Conservation (phyloP, 2,888 invertebrate species). For the Brachylomia viminalis region DNA sequence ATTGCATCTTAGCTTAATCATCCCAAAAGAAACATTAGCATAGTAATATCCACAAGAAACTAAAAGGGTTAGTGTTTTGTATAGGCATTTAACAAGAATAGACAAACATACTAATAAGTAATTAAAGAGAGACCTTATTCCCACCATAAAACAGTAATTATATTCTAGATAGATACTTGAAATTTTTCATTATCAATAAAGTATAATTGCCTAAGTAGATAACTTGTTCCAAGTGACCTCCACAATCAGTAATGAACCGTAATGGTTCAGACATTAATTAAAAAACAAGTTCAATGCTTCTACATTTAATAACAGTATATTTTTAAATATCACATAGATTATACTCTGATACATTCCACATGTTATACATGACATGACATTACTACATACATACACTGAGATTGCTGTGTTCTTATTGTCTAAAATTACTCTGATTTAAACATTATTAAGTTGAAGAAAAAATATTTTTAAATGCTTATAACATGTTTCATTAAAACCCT, state of each 20-base stretch:
- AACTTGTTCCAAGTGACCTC: constrained; percentile 63
- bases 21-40: background rate
- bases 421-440: constrained; percentile 51
- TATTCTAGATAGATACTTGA: constrained; percentile 8
- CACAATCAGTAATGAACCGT: constrained; percentile 64
- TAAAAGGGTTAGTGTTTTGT: too few relatives aligned
- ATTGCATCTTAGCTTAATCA: background rate
- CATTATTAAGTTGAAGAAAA: background rate
- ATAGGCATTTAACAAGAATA: background rate
- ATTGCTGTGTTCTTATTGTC: constrained; percentile 79
- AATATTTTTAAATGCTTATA: constrained; percentile 19
- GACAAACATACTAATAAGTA: background rate
- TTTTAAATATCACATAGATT: constrained; percentile 74
- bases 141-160: constrained; percentile 12
- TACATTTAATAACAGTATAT: constrained; percentile 64
- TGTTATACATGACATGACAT: constrained; percentile 64
- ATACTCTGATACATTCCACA: constrained; percentile 62
- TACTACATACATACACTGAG: constrained; percentile 73
- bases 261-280: constrained; percentile 57
- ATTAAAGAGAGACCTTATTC: background rate
- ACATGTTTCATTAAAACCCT: background rate
- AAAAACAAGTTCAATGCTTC: constrained; percentile 70
- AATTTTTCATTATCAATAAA: constrained; percentile 37
- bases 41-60: background rate
- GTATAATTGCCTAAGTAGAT: constrained; percentile 43